Percentiles rank a stretch among this genome's conserved stretches.
phyloP scores from a whole-genome alignment of 2,888 invertebrate genomes.

The Osedax fenrisi region DNA sequence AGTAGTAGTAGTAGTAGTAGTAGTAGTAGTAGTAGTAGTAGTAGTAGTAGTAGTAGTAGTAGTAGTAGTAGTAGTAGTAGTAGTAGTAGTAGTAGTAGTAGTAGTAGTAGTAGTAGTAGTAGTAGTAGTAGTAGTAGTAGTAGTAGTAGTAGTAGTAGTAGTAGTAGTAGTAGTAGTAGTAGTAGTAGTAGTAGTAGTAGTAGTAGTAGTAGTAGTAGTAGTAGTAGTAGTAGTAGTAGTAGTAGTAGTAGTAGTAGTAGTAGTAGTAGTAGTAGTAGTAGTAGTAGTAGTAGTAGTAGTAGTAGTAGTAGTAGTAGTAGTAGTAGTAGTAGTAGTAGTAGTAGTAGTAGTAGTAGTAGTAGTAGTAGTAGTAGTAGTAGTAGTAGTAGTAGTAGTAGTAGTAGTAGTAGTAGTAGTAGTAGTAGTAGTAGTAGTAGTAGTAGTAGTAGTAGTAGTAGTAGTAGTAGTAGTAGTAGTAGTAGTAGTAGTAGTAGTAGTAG shows the following conservation, averaged over 20 bases:
- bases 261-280: too few species aligned
- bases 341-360: too few species aligned
- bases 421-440: background rate
- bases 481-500: conserved; percentile 28
- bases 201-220: conserved; percentile 34
- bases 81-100: conserved; percentile 35
- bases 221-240: conserved; percentile 34
- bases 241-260: conserved; percentile 32
- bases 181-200: conserved; percentile 32
- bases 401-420: background rate
- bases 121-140: conserved; percentile 33
- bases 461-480: conserved; percentile 4
- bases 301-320: too few species aligned
- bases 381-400: background rate
- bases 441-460: background rate
- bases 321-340: too few species aligned
- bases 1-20: conserved; percentile 23
- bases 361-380: too few species aligned
- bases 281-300: too few species aligned
- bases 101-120: conserved; percentile 34
- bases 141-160: conserved; percentile 27
- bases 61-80: conserved; percentile 34
- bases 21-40: conserved; percentile 34
- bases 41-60: conserved; percentile 35
- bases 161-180: conserved; percentile 19